Base-by-base conservation (phyloP, 1,140 invertebrate species). In the Helicoverpa zea region DNA sequence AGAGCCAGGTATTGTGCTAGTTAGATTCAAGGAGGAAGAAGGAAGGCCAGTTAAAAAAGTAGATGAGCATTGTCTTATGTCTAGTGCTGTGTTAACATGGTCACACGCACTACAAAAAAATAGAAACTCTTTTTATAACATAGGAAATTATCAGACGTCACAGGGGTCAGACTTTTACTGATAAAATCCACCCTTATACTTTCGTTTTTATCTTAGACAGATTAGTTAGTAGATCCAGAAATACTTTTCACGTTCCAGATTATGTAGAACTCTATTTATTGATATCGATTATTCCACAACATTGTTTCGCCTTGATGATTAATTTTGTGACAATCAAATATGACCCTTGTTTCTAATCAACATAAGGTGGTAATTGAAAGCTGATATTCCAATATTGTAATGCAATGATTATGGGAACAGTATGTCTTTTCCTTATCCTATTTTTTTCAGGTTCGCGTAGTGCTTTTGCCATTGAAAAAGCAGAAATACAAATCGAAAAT, bases 401-500 rank as follows among this genome's bases (percentile, higher is more conserved):
- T 7, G 14, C 52, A 70, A 18, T 70, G 9, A 13, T 70, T 13
- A 29, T 43, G 35, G 35, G 54, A 43, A 43, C 30, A 16, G 16
- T n/a, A 64, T 59, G 4, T n/a, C 11, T 47, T 64, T 16, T 13
- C 4, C 43, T 61, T 13, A 29, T 49, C 23, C 0, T 49, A 23
- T 16, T 13, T 5, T 68, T 61, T 58, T 59, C 92, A 98, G 97
- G 98, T 99, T 30, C 96, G 98, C 52, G 95, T 99, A 78, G 96
- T 99, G 43, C 95, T 99, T 83, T 93, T 99, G 73, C 98, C 98
- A 0, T 97, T 97, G 83, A 98, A 98, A 87, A 99, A 98, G 91
- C 98, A 99, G 89, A 98, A 98, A 86, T 98, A 98, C 91, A 99
- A 99, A 94, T 99, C 98, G 4, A 98, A 98, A 93, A 97, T 98